phyloP scores from a whole-genome alignment of 1,140 invertebrate genomes.

The Glossosoma conforme region DNA sequence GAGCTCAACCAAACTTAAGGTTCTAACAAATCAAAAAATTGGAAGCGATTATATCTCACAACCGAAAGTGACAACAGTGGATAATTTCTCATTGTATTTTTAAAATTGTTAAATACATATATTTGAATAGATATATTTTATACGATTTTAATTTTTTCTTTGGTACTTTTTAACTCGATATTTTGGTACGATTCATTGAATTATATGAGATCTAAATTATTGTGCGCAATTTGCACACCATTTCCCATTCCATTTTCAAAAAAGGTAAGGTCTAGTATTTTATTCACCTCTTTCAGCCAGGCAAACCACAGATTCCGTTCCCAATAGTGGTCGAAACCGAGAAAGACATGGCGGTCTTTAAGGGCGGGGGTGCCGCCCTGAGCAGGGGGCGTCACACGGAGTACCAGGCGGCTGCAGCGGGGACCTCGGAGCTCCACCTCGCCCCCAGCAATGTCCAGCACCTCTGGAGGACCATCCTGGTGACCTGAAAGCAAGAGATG shows the following conservation, averaged over 20 bases:
- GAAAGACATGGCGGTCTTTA: constrained; percentile 47
- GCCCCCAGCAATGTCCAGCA: constrained; percentile 36
- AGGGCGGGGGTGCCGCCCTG: not conserved
- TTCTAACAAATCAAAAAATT: no score
- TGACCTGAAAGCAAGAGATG: constrained; percentile 24
- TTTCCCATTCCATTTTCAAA: not conserved
- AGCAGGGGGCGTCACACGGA: constrained; percentile 43
- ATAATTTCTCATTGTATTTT: no score
- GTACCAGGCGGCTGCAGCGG: constrained; percentile 44
- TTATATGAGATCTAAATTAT: no score
- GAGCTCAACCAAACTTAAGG: no score
- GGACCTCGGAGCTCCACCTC: constrained; percentile 43
- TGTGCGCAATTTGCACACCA: no score
- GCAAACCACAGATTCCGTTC: constrained; percentile 59
- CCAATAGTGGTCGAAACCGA: constrained; percentile 60
- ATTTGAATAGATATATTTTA: no score
- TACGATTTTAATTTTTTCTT: no score
- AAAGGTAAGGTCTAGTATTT: not conserved
- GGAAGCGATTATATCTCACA: no score
- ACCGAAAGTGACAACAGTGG: no score
- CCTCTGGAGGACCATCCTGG: constrained; percentile 21
- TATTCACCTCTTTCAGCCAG: constrained; percentile 58
- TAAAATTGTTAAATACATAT: no score
- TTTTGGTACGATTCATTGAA: no score
- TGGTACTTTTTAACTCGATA: no score